phyloP scores from a whole-genome alignment of 2,888 invertebrate species.

The Patella ulyssiponensis region DNA sequence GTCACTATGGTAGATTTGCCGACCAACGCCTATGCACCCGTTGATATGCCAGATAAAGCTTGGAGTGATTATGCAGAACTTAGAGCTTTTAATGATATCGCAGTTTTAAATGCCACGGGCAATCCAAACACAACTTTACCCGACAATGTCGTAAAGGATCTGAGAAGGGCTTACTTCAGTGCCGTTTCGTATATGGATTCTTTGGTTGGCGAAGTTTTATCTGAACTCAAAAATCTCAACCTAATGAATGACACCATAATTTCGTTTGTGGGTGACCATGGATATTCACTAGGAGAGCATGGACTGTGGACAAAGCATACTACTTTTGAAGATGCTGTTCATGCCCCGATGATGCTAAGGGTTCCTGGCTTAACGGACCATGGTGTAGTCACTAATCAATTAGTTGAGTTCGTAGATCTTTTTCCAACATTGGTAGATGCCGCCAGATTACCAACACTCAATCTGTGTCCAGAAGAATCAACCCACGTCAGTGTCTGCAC shows the following conservation, averaged over 20 bases:
- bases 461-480: background rate
- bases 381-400: slow-evolving; percentile 32
- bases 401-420: slow-evolving; percentile 51
- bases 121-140: slow-evolving; percentile 33
- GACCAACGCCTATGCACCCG: slow-evolving; percentile 16
- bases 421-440: slow-evolving; percentile 52
- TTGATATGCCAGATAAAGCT: slow-evolving; percentile 17
- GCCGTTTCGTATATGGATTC: slow-evolving; percentile 42
- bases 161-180: slow-evolving; percentile 45
- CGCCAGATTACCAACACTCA: slow-evolving; percentile 33
- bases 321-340: slow-evolving; percentile 52
- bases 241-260: slow-evolving; percentile 42
- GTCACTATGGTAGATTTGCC: slow-evolving; percentile 24
- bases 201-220: slow-evolving; percentile 41
- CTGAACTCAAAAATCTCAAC: slow-evolving; percentile 39
- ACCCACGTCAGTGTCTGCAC: background rate
- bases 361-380: slow-evolving; percentile 42
- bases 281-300: slow-evolving; percentile 46
- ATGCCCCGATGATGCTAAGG: slow-evolving; percentile 54
- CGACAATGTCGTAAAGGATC: slow-evolving; percentile 24
- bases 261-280: slow-evolving; percentile 49
- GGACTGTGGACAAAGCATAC: slow-evolving; percentile 51
- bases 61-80: slow-evolving; percentile 17
- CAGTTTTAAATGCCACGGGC: slow-evolving; percentile 19
- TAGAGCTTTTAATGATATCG: slow-evolving; percentile 30